These are phyloP conservation scores for Microplitis mediator DNA, from an alignment of 1,140 invertebrate genomes.

Conservation along the genomic window DNA sequence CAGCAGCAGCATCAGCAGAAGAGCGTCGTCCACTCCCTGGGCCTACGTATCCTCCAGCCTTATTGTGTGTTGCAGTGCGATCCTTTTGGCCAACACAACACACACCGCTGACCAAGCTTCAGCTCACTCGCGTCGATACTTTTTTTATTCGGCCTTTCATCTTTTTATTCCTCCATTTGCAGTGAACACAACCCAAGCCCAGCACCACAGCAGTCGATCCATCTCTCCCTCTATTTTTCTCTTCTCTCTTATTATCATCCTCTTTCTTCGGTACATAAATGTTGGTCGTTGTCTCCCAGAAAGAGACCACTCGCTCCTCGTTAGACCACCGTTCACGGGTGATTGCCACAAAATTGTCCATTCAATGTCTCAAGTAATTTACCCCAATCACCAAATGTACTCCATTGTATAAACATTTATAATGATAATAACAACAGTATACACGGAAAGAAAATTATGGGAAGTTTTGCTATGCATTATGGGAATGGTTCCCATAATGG, in stretches of 20 bases:
- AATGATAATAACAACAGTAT: too few relatives aligned
- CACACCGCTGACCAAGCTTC: too few relatives aligned
- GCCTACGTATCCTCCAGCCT: too few relatives aligned
- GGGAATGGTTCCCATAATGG: too few relatives aligned
- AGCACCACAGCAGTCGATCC: constrained; percentile 8
- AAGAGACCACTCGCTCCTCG: background rate
- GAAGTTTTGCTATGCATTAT: too few relatives aligned
- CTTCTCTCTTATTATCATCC: background rate
- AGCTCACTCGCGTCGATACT: background rate
- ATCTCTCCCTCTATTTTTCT: background rate
- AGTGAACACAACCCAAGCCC: background rate
- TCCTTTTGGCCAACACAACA: background rate
- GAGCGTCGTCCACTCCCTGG: background rate
- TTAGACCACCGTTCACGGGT: background rate
- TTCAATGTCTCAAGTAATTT: background rate
- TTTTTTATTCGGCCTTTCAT: background rate
- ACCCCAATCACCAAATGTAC: too few relatives aligned
- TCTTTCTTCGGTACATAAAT: too few relatives aligned
- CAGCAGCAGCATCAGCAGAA: too few relatives aligned
- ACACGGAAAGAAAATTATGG: too few relatives aligned
- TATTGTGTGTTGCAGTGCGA: constrained; percentile 19
- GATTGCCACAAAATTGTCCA: background rate
- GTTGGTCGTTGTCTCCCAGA: too few relatives aligned
- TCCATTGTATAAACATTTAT: too few relatives aligned
- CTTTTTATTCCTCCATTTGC: constrained; percentile 5